Evolutionary conservation across 2,113 vertebrate genomes (phyloP).

Genomic region (Gasterosteus nipponicus): DNA sequence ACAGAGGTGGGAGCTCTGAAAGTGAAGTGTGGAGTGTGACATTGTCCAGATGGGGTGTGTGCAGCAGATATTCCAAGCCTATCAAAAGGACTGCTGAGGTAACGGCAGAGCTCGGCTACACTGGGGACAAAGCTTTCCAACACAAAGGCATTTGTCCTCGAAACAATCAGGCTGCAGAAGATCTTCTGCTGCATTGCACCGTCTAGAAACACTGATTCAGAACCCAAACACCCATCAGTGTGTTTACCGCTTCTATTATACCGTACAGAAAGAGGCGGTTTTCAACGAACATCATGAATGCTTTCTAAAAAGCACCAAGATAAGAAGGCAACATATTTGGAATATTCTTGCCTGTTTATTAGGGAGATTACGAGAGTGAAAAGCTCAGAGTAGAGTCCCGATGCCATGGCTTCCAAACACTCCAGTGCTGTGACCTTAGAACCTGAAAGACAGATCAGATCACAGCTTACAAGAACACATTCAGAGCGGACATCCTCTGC

Average conservation of each 20-base stretch:
- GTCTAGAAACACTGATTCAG: not conserved
- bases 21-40: not conserved
- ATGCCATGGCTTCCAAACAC: slow-evolving; percentile 94
- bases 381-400: slow-evolving; percentile 92
- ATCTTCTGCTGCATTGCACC: no score
- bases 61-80: not conserved
- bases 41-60: not conserved
- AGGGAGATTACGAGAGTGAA: slow-evolving; percentile 95
- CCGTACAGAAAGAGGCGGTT: not conserved
- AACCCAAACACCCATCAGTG: not conserved
- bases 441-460: slow-evolving; percentile 74
- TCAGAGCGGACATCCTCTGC: not conserved
- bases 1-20: not conserved
- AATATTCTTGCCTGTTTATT: slow-evolving; percentile 87
- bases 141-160: no score
- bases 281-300: not conserved
- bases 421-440: slow-evolving; percentile 91
- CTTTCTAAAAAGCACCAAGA: not conserved
- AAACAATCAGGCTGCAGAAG: no score
- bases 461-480: not conserved
- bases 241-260: not conserved
- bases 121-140: no score
- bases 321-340: not conserved
- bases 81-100: not conserved
- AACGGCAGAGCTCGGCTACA: not conserved